Percentiles rank a stretch among this genome's conserved stretches.
Evolutionary conservation across 2,113 vertebrate species (phyloP).

Genomic region (Athene noctua): DNA sequence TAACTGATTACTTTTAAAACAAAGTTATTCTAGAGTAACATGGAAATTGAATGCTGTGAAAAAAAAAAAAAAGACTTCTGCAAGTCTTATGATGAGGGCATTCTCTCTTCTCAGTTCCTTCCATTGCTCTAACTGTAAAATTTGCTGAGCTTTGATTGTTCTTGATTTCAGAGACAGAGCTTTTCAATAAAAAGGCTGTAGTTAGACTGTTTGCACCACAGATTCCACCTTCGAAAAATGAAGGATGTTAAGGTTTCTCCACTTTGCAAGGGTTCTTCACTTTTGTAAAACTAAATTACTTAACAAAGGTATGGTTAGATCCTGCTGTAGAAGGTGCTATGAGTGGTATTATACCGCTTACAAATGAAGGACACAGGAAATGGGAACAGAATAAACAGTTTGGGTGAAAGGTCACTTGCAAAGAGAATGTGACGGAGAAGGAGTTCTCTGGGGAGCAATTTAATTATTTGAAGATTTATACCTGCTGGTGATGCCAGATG

Average conservation of each 20-base stretch:
- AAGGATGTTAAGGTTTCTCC: not conserved
- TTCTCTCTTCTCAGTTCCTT: not conserved
- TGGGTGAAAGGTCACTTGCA: conserved; percentile 25
- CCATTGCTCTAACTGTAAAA: not conserved
- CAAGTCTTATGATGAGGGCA: not conserved
- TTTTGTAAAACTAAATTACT: not conserved
- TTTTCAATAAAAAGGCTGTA: not conserved
- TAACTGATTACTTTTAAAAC: not conserved
- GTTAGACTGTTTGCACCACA: not conserved
- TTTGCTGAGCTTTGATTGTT: not conserved
- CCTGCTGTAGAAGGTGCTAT: not conserved
- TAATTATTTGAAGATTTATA: not conserved
- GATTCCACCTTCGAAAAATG: not conserved
- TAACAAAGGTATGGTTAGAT: not conserved
- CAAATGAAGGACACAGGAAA: not conserved
- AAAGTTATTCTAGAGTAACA: not conserved
- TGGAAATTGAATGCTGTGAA: not conserved
- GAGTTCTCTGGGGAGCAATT: not conserved
- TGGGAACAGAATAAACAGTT: not conserved
- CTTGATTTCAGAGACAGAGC: not conserved
- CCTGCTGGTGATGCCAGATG: not conserved
- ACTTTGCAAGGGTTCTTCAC: not conserved
- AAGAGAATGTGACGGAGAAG: not conserved
- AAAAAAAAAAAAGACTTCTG: not conserved
- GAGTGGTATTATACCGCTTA: not conserved